Evolutionary conservation across 2,888 invertebrate species (phyloP), one percentile per base, ranked within the genome.

Genomic region (Drosophila kambysellisi): DNA sequence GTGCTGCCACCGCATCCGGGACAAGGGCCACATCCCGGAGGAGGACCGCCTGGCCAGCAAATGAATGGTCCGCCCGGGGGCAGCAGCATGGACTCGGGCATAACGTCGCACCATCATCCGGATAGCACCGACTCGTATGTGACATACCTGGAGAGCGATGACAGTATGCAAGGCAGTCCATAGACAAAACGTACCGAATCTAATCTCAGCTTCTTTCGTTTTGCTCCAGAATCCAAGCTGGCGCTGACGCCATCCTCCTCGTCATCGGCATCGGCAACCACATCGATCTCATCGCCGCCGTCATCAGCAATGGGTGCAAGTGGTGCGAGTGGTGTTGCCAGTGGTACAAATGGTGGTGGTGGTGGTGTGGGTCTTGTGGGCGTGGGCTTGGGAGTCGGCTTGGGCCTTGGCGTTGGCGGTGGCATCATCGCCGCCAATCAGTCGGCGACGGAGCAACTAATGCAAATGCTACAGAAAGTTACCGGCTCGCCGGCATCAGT

Each of bases 121-220:
- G 96, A 96, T 93, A 96, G 96, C 90, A 96, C 96, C 64, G 93
- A 98, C 94, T 97, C 97, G 93, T 98, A 97, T 94, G 98, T 98
- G 80, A 98, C 98, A 72, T 98, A 97, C 94, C 95, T 98, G 88
- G 98, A 98, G 93, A 97, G 97, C 93, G 98, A 98, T 94, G 96
- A 96, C 92, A 96, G 96, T 92, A 94, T 96, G 85, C 95, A 96
- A 58, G 95, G 96, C 82, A 96, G 96, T 89, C 96, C 96, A 94
- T 96, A 96, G 92, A 92, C 90, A 68, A 89, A 86, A 90, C 92
- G 92, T 79, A 92, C 91, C 91, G 92, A 90, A 88, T 92, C 92
- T 93, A 92, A 93, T 92, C 84, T 89, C 90, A 88, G 93, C 92
- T 93, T 92, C 92, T 93, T 92, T 92, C 92, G 90, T 92, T 46